Conservation (phyloP, 2,888 invertebrate species). For the Geotrupes spiniger region DNA sequence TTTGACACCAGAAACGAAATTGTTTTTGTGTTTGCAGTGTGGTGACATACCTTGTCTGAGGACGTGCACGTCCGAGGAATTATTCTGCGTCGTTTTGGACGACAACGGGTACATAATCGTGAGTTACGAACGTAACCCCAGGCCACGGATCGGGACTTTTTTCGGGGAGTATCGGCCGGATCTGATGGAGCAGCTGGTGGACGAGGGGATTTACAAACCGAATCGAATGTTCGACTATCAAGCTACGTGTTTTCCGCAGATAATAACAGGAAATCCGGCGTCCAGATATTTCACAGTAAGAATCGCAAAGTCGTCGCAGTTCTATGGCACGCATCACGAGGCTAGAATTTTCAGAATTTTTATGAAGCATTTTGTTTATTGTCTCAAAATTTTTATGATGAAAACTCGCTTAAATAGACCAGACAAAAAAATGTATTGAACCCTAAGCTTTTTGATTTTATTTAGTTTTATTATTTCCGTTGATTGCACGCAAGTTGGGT, state of each 20-base stretch:
- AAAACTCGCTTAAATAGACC: too few species aligned
- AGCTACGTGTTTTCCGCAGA: slow-evolving; percentile 78
- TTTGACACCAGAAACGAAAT: too few species aligned
- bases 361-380: too few species aligned
- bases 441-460: too few species aligned
- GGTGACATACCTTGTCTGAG: slow-evolving; percentile 51
- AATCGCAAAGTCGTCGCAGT: too few species aligned
- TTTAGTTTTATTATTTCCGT: too few species aligned
- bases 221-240: slow-evolving; percentile 84
- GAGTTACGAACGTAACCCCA: slow-evolving; percentile 62
- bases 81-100: slow-evolving; percentile 83
- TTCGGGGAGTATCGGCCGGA: slow-evolving; percentile 75
- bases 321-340: too few species aligned
- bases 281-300: slow-evolving; percentile 43
- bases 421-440: too few species aligned
- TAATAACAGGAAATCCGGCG: slow-evolving; percentile 57
- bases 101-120: slow-evolving; percentile 85
- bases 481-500: too few species aligned
- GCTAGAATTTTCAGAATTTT: too few species aligned
- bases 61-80: slow-evolving; percentile 63
- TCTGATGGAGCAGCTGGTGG: slow-evolving; percentile 73
- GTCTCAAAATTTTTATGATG: too few species aligned
- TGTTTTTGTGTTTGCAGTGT: slow-evolving; percentile 36
- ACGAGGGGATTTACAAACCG: slow-evolving; percentile 72
- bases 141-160: slow-evolving; percentile 71